Evolutionary conservation across 1,140 invertebrate genomes (phyloP).

Genomic region (Tachypleus tridentatus): DNA sequence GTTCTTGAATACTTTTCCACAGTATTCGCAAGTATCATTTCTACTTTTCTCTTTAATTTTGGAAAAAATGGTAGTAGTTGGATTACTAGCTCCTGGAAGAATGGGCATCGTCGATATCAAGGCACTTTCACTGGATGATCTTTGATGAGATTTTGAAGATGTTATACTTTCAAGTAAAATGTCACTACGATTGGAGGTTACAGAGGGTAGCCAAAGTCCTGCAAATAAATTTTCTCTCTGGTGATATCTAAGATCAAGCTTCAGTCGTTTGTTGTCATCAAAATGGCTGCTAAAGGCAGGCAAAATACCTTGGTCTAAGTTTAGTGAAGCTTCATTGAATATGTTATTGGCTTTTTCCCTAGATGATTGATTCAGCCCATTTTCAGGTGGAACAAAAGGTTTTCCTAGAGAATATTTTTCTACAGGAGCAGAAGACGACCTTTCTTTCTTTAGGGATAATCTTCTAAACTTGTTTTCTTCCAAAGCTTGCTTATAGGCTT

Average conservation of each 20-base stretch:
- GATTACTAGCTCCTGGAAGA: constrained; percentile 7
- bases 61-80: constrained; percentile 28
- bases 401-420: constrained; percentile 20
- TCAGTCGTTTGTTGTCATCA: constrained; percentile 47
- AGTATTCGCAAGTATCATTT: constrained; percentile 96
- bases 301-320: constrained; percentile 35
- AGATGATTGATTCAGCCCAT: constrained; percentile 36
- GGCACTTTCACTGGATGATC: constrained; percentile 20
- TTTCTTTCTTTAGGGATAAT: constrained; percentile 7
- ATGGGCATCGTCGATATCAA: constrained; percentile 35
- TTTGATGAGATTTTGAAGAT: constrained; percentile 4
- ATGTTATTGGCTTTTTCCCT: constrained; percentile 43
- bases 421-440: constrained; percentile 9
- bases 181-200: constrained; percentile 25
- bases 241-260: constrained; percentile 46
- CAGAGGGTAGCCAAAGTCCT: constrained; percentile 44
- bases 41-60: constrained; percentile 66
- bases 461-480: constrained; percentile 47
- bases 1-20: constrained; percentile 98
- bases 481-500: constrained; percentile 86
- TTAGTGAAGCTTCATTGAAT: constrained; percentile 51
- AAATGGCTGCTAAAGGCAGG: constrained; percentile 19
- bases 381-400: constrained; percentile 24
- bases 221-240: constrained; percentile 36
- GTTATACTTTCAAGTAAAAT: constrained; percentile 4